Evolutionary conservation across 1,140 invertebrate genomes (phyloP).

Genomic region (Psilanteris sp.): DNA sequence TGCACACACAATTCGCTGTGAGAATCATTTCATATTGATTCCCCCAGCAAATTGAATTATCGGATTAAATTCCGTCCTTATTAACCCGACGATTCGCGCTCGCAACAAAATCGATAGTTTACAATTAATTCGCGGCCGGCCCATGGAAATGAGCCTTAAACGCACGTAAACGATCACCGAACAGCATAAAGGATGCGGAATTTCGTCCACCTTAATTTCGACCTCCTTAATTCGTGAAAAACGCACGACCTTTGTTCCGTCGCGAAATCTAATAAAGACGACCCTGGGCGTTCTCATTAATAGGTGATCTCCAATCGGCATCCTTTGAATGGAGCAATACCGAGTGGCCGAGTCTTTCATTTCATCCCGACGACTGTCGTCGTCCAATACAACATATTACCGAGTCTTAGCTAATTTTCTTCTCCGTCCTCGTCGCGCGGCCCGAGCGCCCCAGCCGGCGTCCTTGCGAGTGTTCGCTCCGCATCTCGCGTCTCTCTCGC

Average conservation of each 20-base stretch:
- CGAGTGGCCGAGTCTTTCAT: conserved; percentile 52
- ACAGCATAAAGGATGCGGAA: too few species aligned
- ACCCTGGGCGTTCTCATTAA: conserved; percentile 46
- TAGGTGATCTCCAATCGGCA: conserved; percentile 44
- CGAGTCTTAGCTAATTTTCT: conserved; percentile 72
- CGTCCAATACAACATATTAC: conserved; percentile 73
- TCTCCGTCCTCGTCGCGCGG: conserved; percentile 39
- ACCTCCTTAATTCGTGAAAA: conserved; percentile 14
- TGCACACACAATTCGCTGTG: conserved; percentile 37
- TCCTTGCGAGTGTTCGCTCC: conserved; percentile 39
- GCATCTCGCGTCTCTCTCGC: conserved; percentile 23
- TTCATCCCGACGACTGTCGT: conserved; percentile 60
- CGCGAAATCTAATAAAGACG: conserved; percentile 36
- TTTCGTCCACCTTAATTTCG: background rate
- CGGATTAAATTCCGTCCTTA: background rate
- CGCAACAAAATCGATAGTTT: too few species aligned
- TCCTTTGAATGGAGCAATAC: conserved; percentile 55
- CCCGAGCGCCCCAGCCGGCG: background rate
- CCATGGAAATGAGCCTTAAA: too few species aligned
- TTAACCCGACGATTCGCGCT: too few species aligned
- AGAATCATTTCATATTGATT: conserved; percentile 40
- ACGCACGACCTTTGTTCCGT: conserved; percentile 22
- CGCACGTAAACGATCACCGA: too few species aligned
- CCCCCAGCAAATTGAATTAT: conserved; percentile 9
- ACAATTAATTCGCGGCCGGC: too few species aligned